Percentiles rank a stretch among this genome's conserved stretches.
phyloP scores from a whole-genome alignment of 2,888 invertebrate species.

The Limnephilus rhombicus region DNA sequence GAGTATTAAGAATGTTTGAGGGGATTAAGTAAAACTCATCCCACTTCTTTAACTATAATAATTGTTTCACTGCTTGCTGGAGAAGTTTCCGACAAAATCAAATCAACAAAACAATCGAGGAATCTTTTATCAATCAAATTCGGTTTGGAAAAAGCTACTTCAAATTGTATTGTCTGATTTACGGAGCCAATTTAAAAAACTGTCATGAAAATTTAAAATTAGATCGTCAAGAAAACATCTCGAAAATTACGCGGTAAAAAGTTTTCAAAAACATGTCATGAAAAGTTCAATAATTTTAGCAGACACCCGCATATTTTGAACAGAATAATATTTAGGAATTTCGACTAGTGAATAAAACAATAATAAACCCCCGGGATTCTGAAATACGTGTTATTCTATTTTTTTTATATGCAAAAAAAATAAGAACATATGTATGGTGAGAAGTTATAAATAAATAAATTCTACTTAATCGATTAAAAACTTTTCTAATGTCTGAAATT shows the following conservation, averaged over 20 bases:
- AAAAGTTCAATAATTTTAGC: background rate
- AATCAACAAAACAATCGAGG: background rate
- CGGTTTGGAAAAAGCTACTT: background rate
- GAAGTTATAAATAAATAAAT: no score
- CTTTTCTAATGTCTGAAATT: no score
- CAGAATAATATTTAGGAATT: no score
- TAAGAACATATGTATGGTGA: no score
- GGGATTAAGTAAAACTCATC: background rate
- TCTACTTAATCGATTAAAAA: no score
- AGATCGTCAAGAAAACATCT: background rate
- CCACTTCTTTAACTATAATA: background rate
- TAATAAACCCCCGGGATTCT: no score
- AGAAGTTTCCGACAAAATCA: background rate
- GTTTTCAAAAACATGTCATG: background rate
- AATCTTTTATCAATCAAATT: conserved; percentile 16
- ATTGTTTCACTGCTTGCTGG: background rate
- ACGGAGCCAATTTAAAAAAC: background rate
- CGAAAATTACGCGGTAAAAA: background rate
- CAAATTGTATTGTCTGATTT: background rate
- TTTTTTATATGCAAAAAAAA: no score
- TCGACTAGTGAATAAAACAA: no score
- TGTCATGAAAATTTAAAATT: background rate
- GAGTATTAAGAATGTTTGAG: background rate
- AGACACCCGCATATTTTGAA: no score
- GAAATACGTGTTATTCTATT: no score